Base-by-base conservation (phyloP, 30 jellyfish, hydroid and myxozoan species). In the Sanderia malayensis region DNA sequence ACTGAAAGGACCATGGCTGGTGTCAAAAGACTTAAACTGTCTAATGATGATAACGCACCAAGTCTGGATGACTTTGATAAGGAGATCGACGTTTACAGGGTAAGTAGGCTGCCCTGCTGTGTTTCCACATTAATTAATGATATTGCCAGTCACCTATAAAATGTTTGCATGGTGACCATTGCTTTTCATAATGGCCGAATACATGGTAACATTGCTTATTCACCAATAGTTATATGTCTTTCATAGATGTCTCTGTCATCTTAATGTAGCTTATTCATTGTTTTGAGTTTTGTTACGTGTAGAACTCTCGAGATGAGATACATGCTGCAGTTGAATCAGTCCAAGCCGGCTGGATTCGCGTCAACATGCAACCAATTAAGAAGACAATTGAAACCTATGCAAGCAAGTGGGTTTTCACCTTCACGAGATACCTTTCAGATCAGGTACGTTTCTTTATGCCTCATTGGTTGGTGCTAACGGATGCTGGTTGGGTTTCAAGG, bases 351-450 rank as follows among this genome's bases (percentile, higher is more conserved):
- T 86, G 96, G 96, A 57, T 86, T 53, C 49, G 63, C 0, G 81
- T 86, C 7, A 86, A 86, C 67, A 76, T 86, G 92, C 96, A 86
- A 61, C 96, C 96, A 23, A 77, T 86, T 68, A 76, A 62, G 46
- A 73, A 86, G 73, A 86, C 96, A 4, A 66, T 86, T 10, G 88
- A 86, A 67, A 86, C 96, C 1, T 86, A 86, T 53, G 87, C 96
- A 30, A 75, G 87, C 65, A 86, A 86, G 63, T 86, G 96, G 96
- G 76, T 86, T 61, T 86, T 75, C 74, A 86, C 96, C 10, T 86
- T 66, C 76, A 86, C 93, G 0, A 86, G 71, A 61, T 86, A 86
- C 52, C 92, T 86, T 26, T 17, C 96, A 15, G 92, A 77, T 62
- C 96, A 86, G 86, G 96, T 77, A 31, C 58, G 67, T 58, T 32